These are phyloP conservation scores for Scomber colias DNA, from an alignment of 2,113 vertebrate species.

Conservation along the genomic window DNA sequence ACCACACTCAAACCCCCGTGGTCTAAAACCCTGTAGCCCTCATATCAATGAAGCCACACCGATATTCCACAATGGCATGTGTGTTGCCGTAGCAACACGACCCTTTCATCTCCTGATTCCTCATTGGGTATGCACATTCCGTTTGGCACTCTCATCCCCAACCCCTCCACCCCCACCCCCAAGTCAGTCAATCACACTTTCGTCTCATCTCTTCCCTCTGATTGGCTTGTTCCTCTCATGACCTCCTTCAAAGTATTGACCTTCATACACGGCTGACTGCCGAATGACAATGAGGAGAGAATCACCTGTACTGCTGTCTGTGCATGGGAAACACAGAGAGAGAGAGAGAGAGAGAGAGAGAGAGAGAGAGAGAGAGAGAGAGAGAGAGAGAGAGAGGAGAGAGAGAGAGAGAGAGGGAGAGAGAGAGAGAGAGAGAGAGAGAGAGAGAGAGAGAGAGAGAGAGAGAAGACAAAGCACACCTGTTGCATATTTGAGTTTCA, in stretches of 20 bases:
- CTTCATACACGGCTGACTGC: conserved; percentile 72
- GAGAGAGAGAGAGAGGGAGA: neutral
- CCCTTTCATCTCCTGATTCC: conserved; percentile 71
- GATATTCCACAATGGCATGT: conserved; percentile 70
- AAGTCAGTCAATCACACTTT: conserved; percentile 76
- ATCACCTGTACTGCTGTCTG: conserved; percentile 64
- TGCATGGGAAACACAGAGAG: conserved; percentile 30
- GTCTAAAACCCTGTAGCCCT: conserved; percentile 54
- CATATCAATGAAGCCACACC: conserved; percentile 64
- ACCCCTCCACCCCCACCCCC: neutral
- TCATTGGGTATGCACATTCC: conserved; percentile 79
- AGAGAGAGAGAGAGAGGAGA: neutral
- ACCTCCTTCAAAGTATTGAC: conserved; percentile 75
- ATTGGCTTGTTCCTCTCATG: conserved; percentile 76
- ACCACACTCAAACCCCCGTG: conserved; percentile 40
- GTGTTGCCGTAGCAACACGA: conserved; percentile 80
- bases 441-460: neutral
- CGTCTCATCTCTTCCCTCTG: conserved; percentile 68
- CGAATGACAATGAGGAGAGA: conserved; percentile 72
- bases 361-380: neutral
- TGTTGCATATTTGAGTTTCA: conserved; percentile 66
- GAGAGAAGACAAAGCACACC: conserved; percentile 48
- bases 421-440: too few relatives aligned
- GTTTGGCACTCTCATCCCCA: conserved; percentile 35
- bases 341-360: conserved; percentile 2